Conservation (phyloP, 2,113 vertebrate genomes). For the Corythornis vintsioides region DNA sequence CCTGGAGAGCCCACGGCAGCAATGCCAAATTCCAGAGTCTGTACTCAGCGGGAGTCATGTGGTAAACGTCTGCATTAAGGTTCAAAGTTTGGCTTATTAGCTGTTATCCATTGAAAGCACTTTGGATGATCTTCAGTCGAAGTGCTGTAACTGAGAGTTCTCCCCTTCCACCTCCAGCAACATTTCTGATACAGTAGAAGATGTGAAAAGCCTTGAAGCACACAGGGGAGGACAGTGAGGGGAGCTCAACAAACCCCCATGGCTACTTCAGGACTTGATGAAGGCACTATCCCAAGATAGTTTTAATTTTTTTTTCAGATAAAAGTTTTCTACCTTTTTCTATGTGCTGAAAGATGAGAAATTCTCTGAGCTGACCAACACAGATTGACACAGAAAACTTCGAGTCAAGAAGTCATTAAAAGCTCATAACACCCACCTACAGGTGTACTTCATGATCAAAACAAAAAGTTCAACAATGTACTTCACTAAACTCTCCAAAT, state of each 20-base stretch:
- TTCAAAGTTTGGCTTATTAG: slow-evolving; percentile 31
- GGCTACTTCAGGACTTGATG: background rate
- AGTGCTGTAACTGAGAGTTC: background rate
- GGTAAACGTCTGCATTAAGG: slow-evolving; percentile 33
- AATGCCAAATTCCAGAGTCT: slow-evolving; percentile 61
- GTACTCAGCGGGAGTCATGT: slow-evolving; percentile 29
- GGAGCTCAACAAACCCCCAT: accelerated
- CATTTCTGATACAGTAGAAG: background rate
- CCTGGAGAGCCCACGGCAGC: slow-evolving; percentile 56
- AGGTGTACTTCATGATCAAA: background rate
- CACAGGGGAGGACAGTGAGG: background rate
- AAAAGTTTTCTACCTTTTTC: background rate
- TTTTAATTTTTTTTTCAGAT: background rate
- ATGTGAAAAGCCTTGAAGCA: background rate
- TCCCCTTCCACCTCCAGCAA: background rate
- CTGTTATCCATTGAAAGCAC: slow-evolving; percentile 12
- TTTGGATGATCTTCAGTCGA: background rate
- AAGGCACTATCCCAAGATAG: background rate
- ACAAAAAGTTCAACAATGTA: background rate
- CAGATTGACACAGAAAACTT: background rate
- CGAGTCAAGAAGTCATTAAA: background rate
- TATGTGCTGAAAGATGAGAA: background rate
- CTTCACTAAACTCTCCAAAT: background rate
- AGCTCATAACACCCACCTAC: background rate
- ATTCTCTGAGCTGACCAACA: background rate